phyloP scores from a whole-genome alignment of 2,797 vertebrate genomes.

The Taenioides sp. region DNA sequence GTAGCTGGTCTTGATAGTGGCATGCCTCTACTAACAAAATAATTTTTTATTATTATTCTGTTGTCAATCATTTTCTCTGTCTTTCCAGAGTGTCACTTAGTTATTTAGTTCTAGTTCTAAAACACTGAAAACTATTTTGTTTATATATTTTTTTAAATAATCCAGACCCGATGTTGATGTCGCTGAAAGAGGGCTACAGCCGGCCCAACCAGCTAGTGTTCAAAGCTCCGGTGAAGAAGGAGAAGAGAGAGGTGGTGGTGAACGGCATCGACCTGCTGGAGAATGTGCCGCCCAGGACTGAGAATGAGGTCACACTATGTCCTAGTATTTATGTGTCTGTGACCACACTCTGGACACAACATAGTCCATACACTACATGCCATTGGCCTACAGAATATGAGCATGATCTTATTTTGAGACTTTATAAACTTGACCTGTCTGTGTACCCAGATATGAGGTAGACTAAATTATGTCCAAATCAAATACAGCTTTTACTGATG shows the following conservation, averaged over 20 bases:
- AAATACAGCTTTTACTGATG: no score
- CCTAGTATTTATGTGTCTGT: not conserved
- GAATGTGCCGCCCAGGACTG: conserved; percentile 94
- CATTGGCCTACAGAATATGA: not conserved
- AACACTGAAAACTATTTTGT: no score
- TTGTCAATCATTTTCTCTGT: no score
- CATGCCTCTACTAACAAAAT: no score
- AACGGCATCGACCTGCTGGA: conserved; percentile 96
- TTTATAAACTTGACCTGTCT: no score
- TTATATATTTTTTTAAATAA: no score
- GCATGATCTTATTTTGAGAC: not conserved
- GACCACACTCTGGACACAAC: not conserved
- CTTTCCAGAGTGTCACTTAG: no score
- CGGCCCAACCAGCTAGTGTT: conserved; percentile 88
- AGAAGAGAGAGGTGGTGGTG: conserved; percentile 88
- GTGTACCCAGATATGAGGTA: no score
- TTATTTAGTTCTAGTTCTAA: no score
- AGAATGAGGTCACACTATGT: conserved; percentile 84
- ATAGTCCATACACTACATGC: not conserved
- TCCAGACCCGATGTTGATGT: conserved; percentile 93
- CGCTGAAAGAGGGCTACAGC: conserved; percentile 93
- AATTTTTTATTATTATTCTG: no score
- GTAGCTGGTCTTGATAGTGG: no score
- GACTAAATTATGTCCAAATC: no score
- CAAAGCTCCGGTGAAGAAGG: conserved; percentile 88